A percentile compares a stretch with the other conserved stretches of the same genome.
Evolutionary conservation across 35 echinoderm and acorn worm species (phyloP).

Genomic region (Ophiothrix spiculata): DNA sequence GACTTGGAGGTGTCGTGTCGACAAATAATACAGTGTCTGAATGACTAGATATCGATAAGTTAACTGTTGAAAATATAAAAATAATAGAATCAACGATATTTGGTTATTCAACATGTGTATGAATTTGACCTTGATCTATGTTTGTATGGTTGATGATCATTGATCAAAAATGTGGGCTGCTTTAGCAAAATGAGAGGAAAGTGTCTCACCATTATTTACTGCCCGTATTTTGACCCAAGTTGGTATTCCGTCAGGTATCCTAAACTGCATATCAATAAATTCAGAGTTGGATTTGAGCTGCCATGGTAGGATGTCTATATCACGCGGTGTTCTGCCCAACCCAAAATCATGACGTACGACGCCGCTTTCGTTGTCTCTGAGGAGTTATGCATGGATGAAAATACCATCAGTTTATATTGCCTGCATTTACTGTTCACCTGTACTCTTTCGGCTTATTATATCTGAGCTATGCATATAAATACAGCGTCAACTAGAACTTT

Average conservation of each 20-base stretch:
- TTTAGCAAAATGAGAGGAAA: too few species aligned
- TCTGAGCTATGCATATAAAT: too few species aligned
- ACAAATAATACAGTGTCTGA: slow-evolving; percentile 17
- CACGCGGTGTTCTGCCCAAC: not conserved
- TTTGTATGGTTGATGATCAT: too few species aligned
- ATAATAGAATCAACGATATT: slow-evolving; percentile 1
- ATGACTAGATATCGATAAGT: slow-evolving; percentile 20
- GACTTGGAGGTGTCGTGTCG: slow-evolving; percentile 15
- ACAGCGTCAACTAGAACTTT: too few species aligned
- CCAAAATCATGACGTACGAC: not conserved
- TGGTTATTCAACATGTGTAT: not conserved
- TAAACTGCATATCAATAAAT: not conserved
- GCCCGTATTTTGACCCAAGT: slow-evolving; percentile 33
- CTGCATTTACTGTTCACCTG: too few species aligned
- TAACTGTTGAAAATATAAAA: slow-evolving; percentile 28
- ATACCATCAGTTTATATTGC: too few species aligned
- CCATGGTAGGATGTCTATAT: not conserved
- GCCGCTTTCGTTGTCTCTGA: slow-evolving; percentile 15
- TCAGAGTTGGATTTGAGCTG: not conserved
- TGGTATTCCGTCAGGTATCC: slow-evolving; percentile 32
- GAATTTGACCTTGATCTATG: too few species aligned
- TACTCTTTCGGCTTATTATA: too few species aligned
- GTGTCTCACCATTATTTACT: slow-evolving; percentile 35
- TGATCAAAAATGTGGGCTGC: too few species aligned
- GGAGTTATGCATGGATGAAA: too few species aligned